Evolutionary conservation across 1,140 invertebrate species (phyloP).

Genomic region (Vanessa tameamea): DNA sequence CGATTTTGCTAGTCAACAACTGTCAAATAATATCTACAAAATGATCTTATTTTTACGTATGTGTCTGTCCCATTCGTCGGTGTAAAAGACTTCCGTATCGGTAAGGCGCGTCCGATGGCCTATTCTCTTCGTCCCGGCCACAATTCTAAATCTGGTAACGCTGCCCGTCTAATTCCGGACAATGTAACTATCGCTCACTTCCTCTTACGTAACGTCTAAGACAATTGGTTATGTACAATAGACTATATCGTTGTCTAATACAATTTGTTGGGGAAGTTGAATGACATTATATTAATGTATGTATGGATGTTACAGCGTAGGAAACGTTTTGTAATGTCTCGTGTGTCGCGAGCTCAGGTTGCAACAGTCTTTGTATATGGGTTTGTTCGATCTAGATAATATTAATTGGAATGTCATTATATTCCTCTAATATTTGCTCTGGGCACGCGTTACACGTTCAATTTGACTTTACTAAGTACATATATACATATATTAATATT

Average conservation of each 20-base stretch:
- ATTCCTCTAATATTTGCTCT: no score
- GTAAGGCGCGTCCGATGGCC: slow-evolving; percentile 48
- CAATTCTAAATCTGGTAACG: slow-evolving; percentile 66
- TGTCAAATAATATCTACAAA: background rate
- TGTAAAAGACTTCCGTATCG: slow-evolving; percentile 45
- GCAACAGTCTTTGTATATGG: background rate
- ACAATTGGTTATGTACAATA: slow-evolving; percentile 42
- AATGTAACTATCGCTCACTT: slow-evolving; percentile 39
- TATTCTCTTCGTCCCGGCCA: slow-evolving; percentile 66
- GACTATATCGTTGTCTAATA: slow-evolving; percentile 32
- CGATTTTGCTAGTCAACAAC: background rate
- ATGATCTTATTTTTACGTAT: background rate
- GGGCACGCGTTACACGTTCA: no score
- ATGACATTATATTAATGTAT: slow-evolving; percentile 27
- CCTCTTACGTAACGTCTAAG: slow-evolving; percentile 45
- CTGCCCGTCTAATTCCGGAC: slow-evolving; percentile 58
- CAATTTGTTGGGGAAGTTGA: slow-evolving; percentile 34
- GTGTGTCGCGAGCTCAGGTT: background rate
- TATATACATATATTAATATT: no score
- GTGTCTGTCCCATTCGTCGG: slow-evolving; percentile 20
- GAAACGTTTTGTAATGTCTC: background rate
- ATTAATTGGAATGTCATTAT: no score
- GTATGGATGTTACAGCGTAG: background rate
- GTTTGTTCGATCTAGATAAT: no score
- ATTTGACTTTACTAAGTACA: no score